Evolutionary conservation across 2,888 invertebrate species (phyloP).

Genomic region (Mycalesis mineus): DNA sequence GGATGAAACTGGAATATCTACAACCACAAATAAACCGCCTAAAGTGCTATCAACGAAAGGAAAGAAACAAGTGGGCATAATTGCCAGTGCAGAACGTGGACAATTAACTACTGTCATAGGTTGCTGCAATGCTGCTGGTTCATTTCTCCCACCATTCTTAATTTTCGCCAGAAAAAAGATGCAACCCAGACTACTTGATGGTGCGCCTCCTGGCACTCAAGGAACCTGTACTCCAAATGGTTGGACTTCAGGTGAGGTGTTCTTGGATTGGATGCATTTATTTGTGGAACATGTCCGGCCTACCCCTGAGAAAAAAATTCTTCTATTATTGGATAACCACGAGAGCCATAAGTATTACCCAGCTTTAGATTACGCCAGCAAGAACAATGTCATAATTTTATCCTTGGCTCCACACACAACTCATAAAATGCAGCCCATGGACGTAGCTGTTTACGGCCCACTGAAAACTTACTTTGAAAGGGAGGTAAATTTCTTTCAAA

Average conservation of each 20-base stretch:
- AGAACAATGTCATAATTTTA: too few species aligned
- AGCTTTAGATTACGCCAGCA: too few species aligned
- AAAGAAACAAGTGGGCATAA: conserved; percentile 33
- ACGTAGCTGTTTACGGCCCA: too few species aligned
- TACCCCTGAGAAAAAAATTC: conserved; percentile 33
- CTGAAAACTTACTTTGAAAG: too few species aligned
- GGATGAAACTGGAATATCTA: conserved; percentile 33
- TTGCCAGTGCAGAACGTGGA: conserved; percentile 34
- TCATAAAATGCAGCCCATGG: too few species aligned
- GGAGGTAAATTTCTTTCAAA: too few species aligned
- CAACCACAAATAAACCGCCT: conserved; percentile 32
- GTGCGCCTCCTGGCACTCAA: conserved; percentile 35
- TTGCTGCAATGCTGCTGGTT: conserved; percentile 37
- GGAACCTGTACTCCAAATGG: conserved; percentile 34
- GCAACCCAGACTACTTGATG: conserved; percentile 36
- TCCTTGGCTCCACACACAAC: too few species aligned
- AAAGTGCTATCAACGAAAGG: conserved; percentile 29
- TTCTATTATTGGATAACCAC: too few species aligned
- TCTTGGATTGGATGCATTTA: conserved; percentile 35
- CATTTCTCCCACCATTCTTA: conserved; percentile 38
- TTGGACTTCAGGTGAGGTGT: conserved; percentile 35
- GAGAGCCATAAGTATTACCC: too few species aligned
- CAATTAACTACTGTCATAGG: conserved; percentile 35
- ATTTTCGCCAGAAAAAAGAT: conserved; percentile 41
- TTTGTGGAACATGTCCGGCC: conserved; percentile 36